Base-by-base conservation (phyloP, 2,113 vertebrate species). In the Aptenodytes forsteri region DNA sequence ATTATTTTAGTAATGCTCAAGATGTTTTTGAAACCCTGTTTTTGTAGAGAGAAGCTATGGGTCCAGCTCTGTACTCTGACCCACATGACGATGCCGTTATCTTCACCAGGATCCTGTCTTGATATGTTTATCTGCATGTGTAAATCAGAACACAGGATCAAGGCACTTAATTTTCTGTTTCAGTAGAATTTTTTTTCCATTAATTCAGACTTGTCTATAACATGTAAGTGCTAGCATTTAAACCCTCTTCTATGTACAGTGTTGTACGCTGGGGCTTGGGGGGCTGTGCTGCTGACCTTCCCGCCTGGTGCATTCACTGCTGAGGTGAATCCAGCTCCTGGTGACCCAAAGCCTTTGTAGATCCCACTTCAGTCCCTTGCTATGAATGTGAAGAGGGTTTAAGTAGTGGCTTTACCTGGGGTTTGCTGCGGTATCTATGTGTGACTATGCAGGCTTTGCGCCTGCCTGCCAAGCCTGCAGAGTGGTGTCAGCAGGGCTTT, bases 241-340 rank as follows among this genome's bases (percentile, higher is more conserved):
- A 61, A 72, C 8, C 15, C 38, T 38, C 27, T 23, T 3, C 16
- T n/a, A 1, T 9, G 27, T 3, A 8, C 7, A 2, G 27, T 8
- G 27, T 2, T 34, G 50, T 44, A 7, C 5, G 0, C 11, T 2
- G 25, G 32, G 27, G 13, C 10, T 65, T 34, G 6, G 5, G 17
- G 32, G 14, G 25, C 44, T 52, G 20, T 46, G 65, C 77, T 72
- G 36, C 25, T 52, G 32, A 23, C 25, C 21, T 40, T 71, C 26
- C 66, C 29, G 14, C 65, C 23, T 22, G 40, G 1, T 22, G n/a
- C 3, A 1, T 11, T 49, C 54, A 7, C 52, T n/a, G 36, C 36
- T 10, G 46, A 55, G 46, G 5, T 50, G 25, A 30, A 59, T n/a
- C 40, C 52, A 54, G 34, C 17, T 77, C 56, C 38, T 19, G 30